These are phyloP conservation scores for Calliphora vicina DNA, from an alignment of 1,140 invertebrate genomes.

Conservation along the genomic window DNA sequence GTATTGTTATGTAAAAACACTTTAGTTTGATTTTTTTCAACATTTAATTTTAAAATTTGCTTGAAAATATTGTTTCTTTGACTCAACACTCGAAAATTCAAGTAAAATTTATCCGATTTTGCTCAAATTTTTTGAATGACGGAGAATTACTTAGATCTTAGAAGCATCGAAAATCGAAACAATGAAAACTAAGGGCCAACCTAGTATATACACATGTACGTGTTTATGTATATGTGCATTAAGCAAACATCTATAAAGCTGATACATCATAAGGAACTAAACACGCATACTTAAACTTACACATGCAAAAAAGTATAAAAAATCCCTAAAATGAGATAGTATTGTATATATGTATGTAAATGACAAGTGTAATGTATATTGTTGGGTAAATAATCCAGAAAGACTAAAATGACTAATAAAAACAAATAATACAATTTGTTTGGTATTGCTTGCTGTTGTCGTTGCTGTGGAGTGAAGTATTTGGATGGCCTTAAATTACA, in stretches of 20 bases:
- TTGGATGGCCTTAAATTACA: background rate
- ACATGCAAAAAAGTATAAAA: background rate
- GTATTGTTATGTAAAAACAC: too few relatives aligned
- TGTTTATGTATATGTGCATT: too few relatives aligned
- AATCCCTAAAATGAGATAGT: background rate
- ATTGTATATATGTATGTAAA: background rate
- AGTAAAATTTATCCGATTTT: too few relatives aligned
- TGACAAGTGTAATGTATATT: conserved; percentile 19
- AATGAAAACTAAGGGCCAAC: too few relatives aligned
- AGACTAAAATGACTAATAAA: conserved; percentile 20
- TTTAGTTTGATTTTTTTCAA: too few relatives aligned
- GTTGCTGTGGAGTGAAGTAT: background rate
- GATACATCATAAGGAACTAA: background rate
- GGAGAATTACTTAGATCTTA: too few relatives aligned
- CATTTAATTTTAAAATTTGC: too few relatives aligned
- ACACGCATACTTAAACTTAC: background rate
- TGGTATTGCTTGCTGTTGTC: background rate
- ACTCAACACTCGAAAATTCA: too few relatives aligned
- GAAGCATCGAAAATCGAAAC: too few relatives aligned
- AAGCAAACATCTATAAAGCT: background rate
- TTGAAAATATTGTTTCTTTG: too few relatives aligned
- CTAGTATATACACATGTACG: too few relatives aligned
- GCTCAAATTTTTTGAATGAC: too few relatives aligned
- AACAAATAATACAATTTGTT: background rate
- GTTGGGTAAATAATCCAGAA: conserved; percentile 9